Evolutionary conservation across 2,113 vertebrate species (phyloP).

Genomic region (Chaenocephalus aceratus): DNA sequence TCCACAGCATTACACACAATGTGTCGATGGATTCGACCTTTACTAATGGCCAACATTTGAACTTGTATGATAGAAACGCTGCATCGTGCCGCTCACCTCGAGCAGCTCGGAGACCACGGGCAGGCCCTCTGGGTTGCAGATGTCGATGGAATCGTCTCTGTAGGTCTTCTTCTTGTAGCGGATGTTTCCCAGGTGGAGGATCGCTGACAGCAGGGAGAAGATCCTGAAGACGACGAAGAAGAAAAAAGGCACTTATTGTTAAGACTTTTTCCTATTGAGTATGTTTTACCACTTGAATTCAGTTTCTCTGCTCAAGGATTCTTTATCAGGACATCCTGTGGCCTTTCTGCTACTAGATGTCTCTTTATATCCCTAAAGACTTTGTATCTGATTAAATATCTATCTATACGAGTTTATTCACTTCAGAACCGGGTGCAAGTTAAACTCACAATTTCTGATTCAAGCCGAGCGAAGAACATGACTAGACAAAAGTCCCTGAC

Average conservation of each 20-base stretch:
- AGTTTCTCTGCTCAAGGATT: background rate
- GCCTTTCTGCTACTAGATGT: background rate
- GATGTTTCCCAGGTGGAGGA: constrained; percentile 97
- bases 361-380: background rate
- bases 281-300: background rate
- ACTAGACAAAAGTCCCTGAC: no score
- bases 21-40: background rate
- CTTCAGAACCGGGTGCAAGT: no score
- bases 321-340: background rate
- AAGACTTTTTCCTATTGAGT: background rate
- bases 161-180: constrained; percentile 98
- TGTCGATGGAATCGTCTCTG: constrained; percentile 96
- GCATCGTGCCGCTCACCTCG: constrained; percentile 84
- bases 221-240: constrained; percentile 82
- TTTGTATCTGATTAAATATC: background rate
- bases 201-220: constrained; percentile 94
- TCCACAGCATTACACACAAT: background rate
- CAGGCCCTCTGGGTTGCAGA: constrained; percentile 94
- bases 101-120: constrained; percentile 93
- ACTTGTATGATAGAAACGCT: background rate
- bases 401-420: no score
- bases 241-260: constrained; percentile 3
- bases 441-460: no score
- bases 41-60: background rate
- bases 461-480: no score